Base-by-base conservation (phyloP, 2,888 invertebrate species). In the Clanis bilineata region DNA sequence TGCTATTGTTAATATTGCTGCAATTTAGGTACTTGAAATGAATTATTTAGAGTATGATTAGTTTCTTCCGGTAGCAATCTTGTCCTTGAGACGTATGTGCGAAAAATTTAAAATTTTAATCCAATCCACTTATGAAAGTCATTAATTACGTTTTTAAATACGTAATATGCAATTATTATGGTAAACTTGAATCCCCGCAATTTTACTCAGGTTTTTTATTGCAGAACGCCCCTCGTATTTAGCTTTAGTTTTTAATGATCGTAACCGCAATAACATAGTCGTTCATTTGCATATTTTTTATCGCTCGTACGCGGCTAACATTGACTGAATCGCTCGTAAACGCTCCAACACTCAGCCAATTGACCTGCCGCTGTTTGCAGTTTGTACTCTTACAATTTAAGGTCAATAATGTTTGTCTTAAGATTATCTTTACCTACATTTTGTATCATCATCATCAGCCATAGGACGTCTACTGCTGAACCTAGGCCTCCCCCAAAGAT, bases 221-320 rank as follows among this genome's bases (percentile, higher is more conserved):
- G 62, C 61, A 51, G 61, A 55, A 45, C 43, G 47, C 60, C 63
- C 63, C 62, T 64, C 58, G 60, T 60, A 61, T 51, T 54, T 10
- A 64, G 62, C 57, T 64, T 70, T 70, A 67, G 45, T 65, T 63
- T 60, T 65, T 68, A 65, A 71, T 71, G 56, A 62, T 62, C 62
- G 59, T 60, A 59, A 57, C 47, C 55, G 59, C 64, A 66, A 64
- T 65, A 63, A 59, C 44, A 58, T 45, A 54, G 47, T 59, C 44
- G 54, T 43, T 25, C 54, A 65, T 73, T 73, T 67, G 65, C 69
- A 71, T 74, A 70, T 72, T 68, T 69, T 51, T 69, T 67, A 65
- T 64, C 43, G 61, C 64, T 61, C 60, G 59, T 63, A 58, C 56
- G 65, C 58, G 59, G 57, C 59, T 61, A 64, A 67, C 64, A 63